Percentiles rank a stretch among this genome's conserved stretches.
phyloP scores from a whole-genome alignment of 2,113 vertebrate species.

The Erpornis zantholeuca region DNA sequence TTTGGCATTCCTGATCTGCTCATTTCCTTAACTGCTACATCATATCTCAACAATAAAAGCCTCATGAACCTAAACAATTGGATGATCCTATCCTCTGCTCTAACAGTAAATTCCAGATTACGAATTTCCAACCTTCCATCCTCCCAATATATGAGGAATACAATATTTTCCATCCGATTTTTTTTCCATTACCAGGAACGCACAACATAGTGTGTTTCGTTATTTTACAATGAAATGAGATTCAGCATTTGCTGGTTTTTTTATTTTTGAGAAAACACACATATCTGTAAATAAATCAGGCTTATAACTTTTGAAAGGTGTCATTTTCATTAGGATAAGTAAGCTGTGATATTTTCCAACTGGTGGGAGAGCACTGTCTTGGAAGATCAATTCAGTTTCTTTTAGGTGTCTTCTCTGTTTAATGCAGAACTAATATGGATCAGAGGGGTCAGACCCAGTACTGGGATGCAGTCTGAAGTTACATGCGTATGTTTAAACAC shows the following conservation, averaged over 20 bases:
- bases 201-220: rapidly evolving
- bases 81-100: no score
- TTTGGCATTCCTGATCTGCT: not conserved
- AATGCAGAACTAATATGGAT: not conserved
- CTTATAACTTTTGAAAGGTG: not conserved
- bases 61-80: not conserved
- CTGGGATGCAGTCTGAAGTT: not conserved
- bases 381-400: not conserved
- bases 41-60: not conserved
- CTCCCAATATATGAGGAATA: rapidly evolving
- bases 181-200: not conserved
- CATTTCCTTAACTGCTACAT: not conserved
- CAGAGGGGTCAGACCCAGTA: not conserved
- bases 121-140: not conserved
- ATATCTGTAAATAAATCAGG: not conserved
- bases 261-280: not conserved
- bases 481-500: not conserved
- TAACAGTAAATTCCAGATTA: rapidly evolving
- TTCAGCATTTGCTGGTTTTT: not conserved
- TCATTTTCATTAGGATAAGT: not conserved
- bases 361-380: not conserved
- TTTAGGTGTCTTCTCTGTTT: not conserved
- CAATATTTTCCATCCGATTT: not conserved
- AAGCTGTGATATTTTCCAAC: not conserved
- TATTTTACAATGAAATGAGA: not conserved